Conservation (phyloP, 2,888 invertebrate genomes). For the Tridacna crocea region DNA sequence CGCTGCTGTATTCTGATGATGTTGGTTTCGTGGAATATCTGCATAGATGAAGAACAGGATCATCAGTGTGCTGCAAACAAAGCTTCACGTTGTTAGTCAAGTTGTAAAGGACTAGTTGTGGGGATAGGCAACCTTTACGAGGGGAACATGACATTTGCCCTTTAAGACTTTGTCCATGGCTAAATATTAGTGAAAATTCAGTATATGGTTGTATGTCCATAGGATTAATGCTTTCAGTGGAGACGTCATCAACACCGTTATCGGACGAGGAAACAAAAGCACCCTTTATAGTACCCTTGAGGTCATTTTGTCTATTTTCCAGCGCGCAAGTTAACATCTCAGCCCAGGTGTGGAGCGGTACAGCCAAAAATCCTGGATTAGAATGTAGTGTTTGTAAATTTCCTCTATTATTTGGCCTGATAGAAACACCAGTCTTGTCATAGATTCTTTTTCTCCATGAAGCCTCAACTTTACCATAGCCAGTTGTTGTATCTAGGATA, state of each 20-base stretch:
- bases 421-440: conserved; percentile 22
- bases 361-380: neutral
- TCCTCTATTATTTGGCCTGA: conserved; percentile 12
- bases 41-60: conserved; percentile 63
- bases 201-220: conserved; percentile 49
- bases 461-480: conserved; percentile 47
- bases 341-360: conserved; percentile 29
- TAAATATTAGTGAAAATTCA: conserved; percentile 60
- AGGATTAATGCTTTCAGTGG: conserved; percentile 43
- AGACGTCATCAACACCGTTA: conserved; percentile 46
- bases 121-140: conserved; percentile 58
- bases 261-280: neutral
- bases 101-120: conserved; percentile 59
- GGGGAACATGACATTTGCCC: conserved; percentile 63
- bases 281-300: conserved; percentile 14
- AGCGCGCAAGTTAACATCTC: conserved; percentile 26
- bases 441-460: conserved; percentile 66
- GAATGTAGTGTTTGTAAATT: conserved; percentile 8
- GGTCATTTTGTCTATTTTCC: conserved; percentile 20
- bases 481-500: conserved; percentile 21
- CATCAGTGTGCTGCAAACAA: conserved; percentile 64
- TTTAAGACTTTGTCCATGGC: conserved; percentile 56
- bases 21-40: conserved; percentile 59
- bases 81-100: conserved; percentile 63
- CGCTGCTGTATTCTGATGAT: conserved; percentile 34